Percentiles rank a stretch among this genome's conserved stretches.
Conservation (phyloP, 2,888 invertebrate genomes). For the Sialis fuliginosa region DNA sequence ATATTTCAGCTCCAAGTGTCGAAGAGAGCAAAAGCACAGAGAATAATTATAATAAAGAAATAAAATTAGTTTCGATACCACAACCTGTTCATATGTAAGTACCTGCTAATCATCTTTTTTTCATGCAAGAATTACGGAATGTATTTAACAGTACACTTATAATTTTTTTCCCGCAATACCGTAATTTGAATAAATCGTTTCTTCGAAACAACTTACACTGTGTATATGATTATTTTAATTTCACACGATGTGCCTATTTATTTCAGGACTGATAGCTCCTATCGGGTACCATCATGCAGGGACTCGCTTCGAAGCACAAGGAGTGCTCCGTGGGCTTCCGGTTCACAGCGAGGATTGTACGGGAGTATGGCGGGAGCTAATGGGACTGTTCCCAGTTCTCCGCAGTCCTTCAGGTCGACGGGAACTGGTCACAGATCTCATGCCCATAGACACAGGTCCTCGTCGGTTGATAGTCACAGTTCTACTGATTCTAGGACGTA, state of each 20-base stretch:
- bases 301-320: conserved; percentile 67
- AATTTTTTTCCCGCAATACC: too few species aligned
- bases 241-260: conserved; percentile 1
- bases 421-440: conserved; percentile 17
- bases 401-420: conserved; percentile 65
- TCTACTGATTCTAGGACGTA: conserved; percentile 69
- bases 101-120: too few species aligned
- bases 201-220: too few species aligned
- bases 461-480: conserved; percentile 78
- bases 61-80: conserved; percentile 35
- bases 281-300: conserved; percentile 24
- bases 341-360: conserved; percentile 54
- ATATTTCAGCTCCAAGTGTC: conserved; percentile 20
- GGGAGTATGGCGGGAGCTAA: conserved; percentile 34
- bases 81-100: conserved; percentile 34
- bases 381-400: conserved; percentile 33
- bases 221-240: too few species aligned
- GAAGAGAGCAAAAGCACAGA: conserved; percentile 21
- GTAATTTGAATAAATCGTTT: too few species aligned
- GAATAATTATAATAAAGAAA: conserved; percentile 23
- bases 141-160: background rate
- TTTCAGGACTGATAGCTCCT: conserved; percentile 29
- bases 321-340: conserved; percentile 65
- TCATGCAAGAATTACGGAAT: too few species aligned
- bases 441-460: conserved; percentile 43